phyloP scores from a whole-genome alignment of 2,113 vertebrate species.

The Aldabrachelys gigantea region DNA sequence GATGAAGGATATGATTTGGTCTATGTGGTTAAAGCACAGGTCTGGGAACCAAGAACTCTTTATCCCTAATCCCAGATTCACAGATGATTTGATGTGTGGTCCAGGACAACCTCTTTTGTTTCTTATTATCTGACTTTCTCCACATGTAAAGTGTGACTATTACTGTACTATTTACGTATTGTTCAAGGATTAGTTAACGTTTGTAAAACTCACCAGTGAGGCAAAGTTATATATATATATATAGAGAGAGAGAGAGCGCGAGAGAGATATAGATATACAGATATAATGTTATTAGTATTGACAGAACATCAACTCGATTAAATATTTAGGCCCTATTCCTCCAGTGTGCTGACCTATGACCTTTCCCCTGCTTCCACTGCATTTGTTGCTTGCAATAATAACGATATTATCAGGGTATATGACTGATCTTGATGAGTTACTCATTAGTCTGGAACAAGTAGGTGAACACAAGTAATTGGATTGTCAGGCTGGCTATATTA shows the following conservation, averaged over 20 bases:
- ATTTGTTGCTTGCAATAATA: neutral
- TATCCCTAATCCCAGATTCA: neutral
- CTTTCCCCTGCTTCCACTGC: neutral
- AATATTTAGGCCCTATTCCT: conserved; percentile 20
- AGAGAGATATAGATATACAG: too few relatives aligned
- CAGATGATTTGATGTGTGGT: neutral
- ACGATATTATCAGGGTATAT: neutral
- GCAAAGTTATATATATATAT: neutral
- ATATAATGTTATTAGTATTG: neutral
- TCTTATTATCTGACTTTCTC: conserved; percentile 9
- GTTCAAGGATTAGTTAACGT: conserved; percentile 5
- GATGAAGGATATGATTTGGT: neutral
- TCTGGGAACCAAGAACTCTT: neutral
- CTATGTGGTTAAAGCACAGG: neutral
- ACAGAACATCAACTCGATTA: conserved; percentile 25
- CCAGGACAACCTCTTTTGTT: neutral
- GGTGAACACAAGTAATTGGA: neutral
- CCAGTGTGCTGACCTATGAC: neutral
- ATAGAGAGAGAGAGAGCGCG: neutral
- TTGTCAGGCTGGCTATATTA: neutral
- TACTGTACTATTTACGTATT: neutral
- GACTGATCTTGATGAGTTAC: neutral
- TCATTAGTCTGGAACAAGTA: neutral
- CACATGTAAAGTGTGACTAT: neutral
- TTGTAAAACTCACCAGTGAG: conserved; percentile 44